Percentiles rank a stretch among this genome's conserved stretches.
Evolutionary conservation across 2,113 vertebrate genomes (phyloP).

Genomic region (Otus sunia): DNA sequence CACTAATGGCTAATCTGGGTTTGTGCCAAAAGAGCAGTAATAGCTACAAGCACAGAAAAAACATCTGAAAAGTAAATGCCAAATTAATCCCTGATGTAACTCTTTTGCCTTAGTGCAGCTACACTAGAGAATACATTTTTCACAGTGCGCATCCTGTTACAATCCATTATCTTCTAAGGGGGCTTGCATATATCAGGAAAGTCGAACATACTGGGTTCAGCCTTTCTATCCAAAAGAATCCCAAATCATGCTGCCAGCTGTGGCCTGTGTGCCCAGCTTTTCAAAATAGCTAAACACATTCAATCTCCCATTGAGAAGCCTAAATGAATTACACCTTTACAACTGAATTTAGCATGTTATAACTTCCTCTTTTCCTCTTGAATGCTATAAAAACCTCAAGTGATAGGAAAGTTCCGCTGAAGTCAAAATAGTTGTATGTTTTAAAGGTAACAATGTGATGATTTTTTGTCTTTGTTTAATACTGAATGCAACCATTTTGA

Average conservation of each 20-base stretch:
- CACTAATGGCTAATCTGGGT: conserved; percentile 58
- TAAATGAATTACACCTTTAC: background rate
- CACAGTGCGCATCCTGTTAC: background rate
- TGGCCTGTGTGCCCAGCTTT: background rate
- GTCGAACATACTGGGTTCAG: background rate
- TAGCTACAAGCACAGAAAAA: conserved; percentile 4
- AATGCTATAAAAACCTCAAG: background rate
- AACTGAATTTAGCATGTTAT: background rate
- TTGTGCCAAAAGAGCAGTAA: conserved; percentile 42
- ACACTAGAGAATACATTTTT: background rate
- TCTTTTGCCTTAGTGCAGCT: background rate
- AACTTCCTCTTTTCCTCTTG: background rate
- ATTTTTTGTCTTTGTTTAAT: background rate
- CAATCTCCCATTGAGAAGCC: accelerated
- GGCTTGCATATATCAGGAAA: background rate
- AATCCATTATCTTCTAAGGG: background rate
- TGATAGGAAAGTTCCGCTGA: too few species aligned
- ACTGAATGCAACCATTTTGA: background rate
- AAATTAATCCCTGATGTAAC: conserved; percentile 34
- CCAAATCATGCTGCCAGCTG: background rate
- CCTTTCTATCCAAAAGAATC: background rate
- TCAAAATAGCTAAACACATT: background rate
- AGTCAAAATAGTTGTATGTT: background rate
- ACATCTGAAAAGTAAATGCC: conserved; percentile 23
- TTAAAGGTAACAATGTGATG: background rate